phyloP scores from a whole-genome alignment of 1,140 invertebrate species.

The Trichonephila clavata region DNA sequence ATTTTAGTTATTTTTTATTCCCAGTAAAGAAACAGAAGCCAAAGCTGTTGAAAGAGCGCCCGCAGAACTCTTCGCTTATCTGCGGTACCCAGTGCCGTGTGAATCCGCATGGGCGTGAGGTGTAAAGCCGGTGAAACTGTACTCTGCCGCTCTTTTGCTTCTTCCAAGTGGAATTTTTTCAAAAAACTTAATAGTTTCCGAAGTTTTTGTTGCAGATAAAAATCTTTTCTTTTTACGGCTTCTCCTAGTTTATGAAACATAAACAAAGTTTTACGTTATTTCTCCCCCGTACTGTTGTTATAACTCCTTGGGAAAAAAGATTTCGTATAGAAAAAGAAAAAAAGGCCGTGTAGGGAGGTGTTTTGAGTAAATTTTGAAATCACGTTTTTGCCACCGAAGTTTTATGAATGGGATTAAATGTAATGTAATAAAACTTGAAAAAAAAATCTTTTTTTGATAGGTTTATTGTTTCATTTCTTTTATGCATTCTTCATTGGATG shows the following conservation, averaged over 20 bases:
- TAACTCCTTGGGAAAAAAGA: background rate
- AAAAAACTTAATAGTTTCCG: slow-evolving; percentile 50
- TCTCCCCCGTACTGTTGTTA: slow-evolving; percentile 5
- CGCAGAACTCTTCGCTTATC: slow-evolving; percentile 20
- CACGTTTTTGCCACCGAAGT: background rate
- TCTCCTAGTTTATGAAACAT: slow-evolving; percentile 69
- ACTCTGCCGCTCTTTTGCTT: background rate
- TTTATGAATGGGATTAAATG: slow-evolving; percentile 42
- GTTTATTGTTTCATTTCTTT: background rate
- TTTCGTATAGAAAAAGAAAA: background rate
- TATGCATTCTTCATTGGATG: background rate
- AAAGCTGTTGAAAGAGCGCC: background rate
- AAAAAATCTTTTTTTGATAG: background rate
- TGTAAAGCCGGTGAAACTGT: slow-evolving; percentile 34
- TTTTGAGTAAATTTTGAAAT: slow-evolving; percentile 20
- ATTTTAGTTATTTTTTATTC: slow-evolving; percentile 24
- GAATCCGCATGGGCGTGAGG: background rate
- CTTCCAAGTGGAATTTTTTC: slow-evolving; percentile 28
- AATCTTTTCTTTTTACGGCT: slow-evolving; percentile 30
- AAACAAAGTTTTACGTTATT: slow-evolving; percentile 66
- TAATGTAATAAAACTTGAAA: background rate
- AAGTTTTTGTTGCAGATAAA: slow-evolving; percentile 69
- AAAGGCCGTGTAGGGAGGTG: background rate
- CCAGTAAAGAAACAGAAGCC: background rate
- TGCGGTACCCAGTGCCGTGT: background rate